Evolutionary conservation across 2,113 vertebrate species (phyloP).

Genomic region (Strix aluco): DNA sequence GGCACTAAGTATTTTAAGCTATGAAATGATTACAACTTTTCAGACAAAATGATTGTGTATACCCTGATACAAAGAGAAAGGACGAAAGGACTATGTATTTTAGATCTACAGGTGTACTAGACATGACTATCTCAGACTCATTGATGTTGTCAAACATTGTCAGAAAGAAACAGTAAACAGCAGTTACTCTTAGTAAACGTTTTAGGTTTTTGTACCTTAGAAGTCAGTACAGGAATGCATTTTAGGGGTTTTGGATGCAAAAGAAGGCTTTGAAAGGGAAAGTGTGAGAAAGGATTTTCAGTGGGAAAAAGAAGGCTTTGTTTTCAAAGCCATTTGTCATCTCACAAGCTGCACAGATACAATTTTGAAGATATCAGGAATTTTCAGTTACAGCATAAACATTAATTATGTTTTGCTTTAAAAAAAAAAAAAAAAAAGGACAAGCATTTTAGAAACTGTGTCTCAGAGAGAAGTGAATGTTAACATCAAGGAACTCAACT

Average conservation of each 20-base stretch:
- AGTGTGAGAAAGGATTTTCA: neutral
- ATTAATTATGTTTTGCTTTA: neutral
- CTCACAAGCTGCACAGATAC: neutral
- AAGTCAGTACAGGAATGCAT: neutral
- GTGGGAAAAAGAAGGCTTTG: neutral
- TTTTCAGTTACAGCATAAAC: neutral
- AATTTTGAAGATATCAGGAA: neutral
- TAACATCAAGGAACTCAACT: neutral
- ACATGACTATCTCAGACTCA: neutral
- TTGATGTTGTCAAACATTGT: neutral
- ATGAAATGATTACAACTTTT: neutral
- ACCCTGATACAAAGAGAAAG: neutral
- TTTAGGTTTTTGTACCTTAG: neutral
- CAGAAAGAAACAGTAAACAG: neutral
- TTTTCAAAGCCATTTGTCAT: neutral
- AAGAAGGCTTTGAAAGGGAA: neutral
- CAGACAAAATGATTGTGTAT: neutral
- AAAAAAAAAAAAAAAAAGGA: neutral
- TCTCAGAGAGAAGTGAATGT: neutral
- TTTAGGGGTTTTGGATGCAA: neutral
- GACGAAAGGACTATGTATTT: neutral
- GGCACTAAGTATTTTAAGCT: neutral
- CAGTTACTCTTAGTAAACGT: neutral
- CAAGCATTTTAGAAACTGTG: neutral
- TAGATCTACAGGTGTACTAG: neutral